Percentiles rank a stretch among this genome's conserved stretches.
These are phyloP conservation scores for Hipposideros larvatus DNA, from an alignment of 2,797 vertebrate genomes.

Conservation along the genomic window DNA sequence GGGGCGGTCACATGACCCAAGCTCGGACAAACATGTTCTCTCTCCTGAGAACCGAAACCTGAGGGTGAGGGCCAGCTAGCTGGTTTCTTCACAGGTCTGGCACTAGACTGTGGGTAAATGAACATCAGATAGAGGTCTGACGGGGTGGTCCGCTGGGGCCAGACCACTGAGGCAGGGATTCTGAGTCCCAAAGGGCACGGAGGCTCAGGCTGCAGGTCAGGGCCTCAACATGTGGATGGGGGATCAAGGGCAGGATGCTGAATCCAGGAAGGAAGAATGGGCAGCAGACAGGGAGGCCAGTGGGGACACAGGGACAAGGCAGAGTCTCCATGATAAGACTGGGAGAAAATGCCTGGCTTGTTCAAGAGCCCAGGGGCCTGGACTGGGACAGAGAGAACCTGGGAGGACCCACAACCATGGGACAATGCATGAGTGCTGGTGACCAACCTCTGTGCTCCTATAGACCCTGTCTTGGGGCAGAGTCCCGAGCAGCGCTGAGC, in stretches of 20 bases:
- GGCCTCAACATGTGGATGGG: not conserved
- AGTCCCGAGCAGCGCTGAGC: not conserved
- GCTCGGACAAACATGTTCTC: not conserved
- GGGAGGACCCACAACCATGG: too few relatives aligned
- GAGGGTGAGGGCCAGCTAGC: not conserved
- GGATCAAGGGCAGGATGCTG: not conserved
- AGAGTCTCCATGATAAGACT: not conserved
- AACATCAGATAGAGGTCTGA: not conserved
- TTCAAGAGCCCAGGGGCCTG: not conserved
- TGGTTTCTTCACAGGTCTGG: not conserved
- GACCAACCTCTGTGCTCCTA: not conserved
- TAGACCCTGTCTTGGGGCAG: not conserved
- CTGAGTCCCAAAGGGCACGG: not conserved
- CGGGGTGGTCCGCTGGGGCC: not conserved
- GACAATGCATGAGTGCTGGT: rapidly evolving
- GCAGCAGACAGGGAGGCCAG: not conserved
- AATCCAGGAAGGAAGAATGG: not conserved
- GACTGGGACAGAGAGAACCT: not conserved
- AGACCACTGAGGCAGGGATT: not conserved
- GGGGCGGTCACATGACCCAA: not conserved
- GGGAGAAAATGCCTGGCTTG: not conserved
- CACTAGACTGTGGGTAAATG: not conserved
- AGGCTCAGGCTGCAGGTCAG: not conserved
- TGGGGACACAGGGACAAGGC: not conserved
- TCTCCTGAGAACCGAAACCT: not conserved